phyloP scores from a whole-genome alignment of 2,888 invertebrate genomes.

The Lagria hirta region DNA sequence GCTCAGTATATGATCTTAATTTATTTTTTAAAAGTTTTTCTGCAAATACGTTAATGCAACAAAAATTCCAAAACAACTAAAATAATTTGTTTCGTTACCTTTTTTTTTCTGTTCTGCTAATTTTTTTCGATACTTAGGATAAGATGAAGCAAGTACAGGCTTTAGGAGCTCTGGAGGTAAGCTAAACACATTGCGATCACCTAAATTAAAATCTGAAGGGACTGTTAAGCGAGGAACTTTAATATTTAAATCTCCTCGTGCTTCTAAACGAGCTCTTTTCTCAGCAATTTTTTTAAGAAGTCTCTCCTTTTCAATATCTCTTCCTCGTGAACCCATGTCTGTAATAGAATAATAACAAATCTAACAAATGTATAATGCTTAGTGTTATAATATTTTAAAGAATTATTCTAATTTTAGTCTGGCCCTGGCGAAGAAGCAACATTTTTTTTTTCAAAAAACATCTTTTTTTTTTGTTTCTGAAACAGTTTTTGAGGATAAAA shows the following conservation, averaged over 20 bases:
- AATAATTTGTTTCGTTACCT: constrained; percentile 43
- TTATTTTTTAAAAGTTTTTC: constrained; percentile 51
- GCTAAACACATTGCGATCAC: constrained; percentile 62
- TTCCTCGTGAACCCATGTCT: constrained; percentile 37
- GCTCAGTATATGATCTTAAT: constrained; percentile 65
- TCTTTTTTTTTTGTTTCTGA: too few relatives aligned
- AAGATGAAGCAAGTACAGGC: constrained; percentile 48
- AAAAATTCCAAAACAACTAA: constrained; percentile 12
- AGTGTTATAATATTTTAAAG: too few relatives aligned
- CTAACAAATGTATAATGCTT: too few relatives aligned
- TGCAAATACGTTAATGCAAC: constrained; percentile 39
- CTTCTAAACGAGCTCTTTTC: constrained; percentile 53
- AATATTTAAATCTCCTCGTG: constrained; percentile 55
- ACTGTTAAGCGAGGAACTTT: constrained; percentile 59
- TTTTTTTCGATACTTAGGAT: constrained; percentile 48
- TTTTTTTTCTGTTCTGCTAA: constrained; percentile 49
- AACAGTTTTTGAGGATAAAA: too few relatives aligned
- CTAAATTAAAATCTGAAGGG: constrained; percentile 61
- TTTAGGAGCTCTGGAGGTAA: constrained; percentile 62
- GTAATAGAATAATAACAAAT: too few relatives aligned
- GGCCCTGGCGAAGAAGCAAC: too few relatives aligned
- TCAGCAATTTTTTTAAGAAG: constrained; percentile 55
- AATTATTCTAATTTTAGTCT: too few relatives aligned
- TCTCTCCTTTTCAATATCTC: constrained; percentile 51
- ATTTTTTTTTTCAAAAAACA: too few relatives aligned